Conservation (phyloP, 2,888 invertebrate genomes). For the Macaria notata region DNA sequence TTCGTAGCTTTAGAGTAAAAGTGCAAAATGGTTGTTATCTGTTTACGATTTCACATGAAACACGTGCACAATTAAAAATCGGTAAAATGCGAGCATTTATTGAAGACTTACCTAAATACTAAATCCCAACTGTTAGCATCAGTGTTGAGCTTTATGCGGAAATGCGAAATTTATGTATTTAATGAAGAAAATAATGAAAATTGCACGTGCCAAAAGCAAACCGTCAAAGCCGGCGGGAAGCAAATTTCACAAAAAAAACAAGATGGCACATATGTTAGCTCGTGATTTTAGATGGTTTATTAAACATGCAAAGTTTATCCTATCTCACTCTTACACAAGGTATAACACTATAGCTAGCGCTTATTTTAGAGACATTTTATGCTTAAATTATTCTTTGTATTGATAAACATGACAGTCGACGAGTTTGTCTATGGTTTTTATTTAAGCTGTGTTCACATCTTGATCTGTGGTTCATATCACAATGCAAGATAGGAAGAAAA, state of each 20-base stretch:
- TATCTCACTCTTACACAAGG: background rate
- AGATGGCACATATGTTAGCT: slow-evolving; percentile 6
- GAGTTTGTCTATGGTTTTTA: too few relatives aligned
- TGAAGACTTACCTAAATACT: slow-evolving; percentile 68
- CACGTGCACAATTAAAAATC: slow-evolving; percentile 69
- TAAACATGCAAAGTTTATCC: background rate
- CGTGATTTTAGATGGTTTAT: background rate
- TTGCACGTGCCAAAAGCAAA: slow-evolving; percentile 80
- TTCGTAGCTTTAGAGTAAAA: slow-evolving; percentile 73
- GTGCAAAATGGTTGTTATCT: slow-evolving; percentile 77
- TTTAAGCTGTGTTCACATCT: too few relatives aligned
- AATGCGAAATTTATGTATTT: slow-evolving; percentile 48
- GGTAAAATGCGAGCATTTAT: slow-evolving; percentile 41
- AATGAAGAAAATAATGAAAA: slow-evolving; percentile 59
- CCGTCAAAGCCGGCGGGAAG: slow-evolving; percentile 79
- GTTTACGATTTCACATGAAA: slow-evolving; percentile 57
- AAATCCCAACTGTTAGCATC: slow-evolving; percentile 71
- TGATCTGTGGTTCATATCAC: too few relatives aligned
- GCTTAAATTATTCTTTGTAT: too few relatives aligned
- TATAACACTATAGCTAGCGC: too few relatives aligned
- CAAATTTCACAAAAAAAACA: slow-evolving; percentile 54
- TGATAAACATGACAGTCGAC: too few relatives aligned
- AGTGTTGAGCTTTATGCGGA: slow-evolving; percentile 57
- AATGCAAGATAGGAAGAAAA: too few relatives aligned
- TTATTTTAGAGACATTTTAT: too few relatives aligned